These are phyloP conservation scores for Trichogramma pretiosum DNA, from an alignment of 1,140 invertebrate genomes.

Conservation along the genomic window DNA sequence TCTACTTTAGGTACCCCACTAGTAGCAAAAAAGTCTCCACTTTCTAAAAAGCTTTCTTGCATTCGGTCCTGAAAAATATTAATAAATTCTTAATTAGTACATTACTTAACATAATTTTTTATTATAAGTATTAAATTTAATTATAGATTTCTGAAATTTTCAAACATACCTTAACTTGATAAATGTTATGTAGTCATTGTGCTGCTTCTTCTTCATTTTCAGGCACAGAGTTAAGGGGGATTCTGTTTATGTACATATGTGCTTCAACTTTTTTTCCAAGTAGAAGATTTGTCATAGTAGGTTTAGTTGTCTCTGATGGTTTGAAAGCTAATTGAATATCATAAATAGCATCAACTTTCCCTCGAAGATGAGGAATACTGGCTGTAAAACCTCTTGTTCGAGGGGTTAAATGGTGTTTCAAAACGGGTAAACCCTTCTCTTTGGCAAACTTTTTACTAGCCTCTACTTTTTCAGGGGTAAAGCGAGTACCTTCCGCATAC, in stretches of 20 bases:
- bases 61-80: slow-evolving; percentile 58
- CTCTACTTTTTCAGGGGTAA: slow-evolving; percentile 78
- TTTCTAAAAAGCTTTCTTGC: slow-evolving; percentile 70
- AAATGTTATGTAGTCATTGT: slow-evolving; percentile 74
- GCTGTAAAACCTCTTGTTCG: slow-evolving; percentile 83
- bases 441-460: slow-evolving; percentile 80
- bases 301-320: slow-evolving; percentile 52
- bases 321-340: slow-evolving; percentile 77
- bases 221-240: slow-evolving; percentile 73
- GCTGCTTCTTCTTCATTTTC: slow-evolving; percentile 67
- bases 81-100: too few relatives aligned
- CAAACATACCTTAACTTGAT: slow-evolving; percentile 63
- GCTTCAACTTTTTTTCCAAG: slow-evolving; percentile 65
- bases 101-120: too few relatives aligned
- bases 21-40: slow-evolving; percentile 71
- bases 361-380: slow-evolving; percentile 61
- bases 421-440: slow-evolving; percentile 71
- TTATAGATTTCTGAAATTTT: too few relatives aligned
- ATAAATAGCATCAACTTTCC: slow-evolving; percentile 75
- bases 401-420: slow-evolving; percentile 89
- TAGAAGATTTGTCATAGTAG: slow-evolving; percentile 76
- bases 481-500: slow-evolving; percentile 92
- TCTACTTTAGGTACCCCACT: slow-evolving; percentile 59
- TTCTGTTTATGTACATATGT: slow-evolving; percentile 73
- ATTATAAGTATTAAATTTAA: too few relatives aligned